Conservation (phyloP, 2,888 invertebrate genomes). For the Acronicta aceris region DNA sequence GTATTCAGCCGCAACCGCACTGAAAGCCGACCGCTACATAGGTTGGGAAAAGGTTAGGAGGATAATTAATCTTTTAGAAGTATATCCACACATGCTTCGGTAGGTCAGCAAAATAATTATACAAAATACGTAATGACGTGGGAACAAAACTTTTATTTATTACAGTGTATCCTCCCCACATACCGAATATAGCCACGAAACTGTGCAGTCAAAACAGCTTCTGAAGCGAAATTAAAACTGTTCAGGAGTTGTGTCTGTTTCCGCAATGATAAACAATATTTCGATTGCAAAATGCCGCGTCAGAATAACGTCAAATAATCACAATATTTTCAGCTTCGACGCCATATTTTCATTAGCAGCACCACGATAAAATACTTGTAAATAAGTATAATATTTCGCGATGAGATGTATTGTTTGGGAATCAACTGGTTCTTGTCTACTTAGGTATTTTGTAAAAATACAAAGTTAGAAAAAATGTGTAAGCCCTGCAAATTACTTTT, state of each 20-base stretch:
- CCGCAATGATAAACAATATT: constrained; percentile 61
- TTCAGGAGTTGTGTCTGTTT: constrained; percentile 61
- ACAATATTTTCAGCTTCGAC: constrained; percentile 48
- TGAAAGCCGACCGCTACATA: too few relatives aligned
- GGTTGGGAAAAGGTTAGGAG: too few relatives aligned
- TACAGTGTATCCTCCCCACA: too few relatives aligned
- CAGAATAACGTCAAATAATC: constrained; percentile 53
- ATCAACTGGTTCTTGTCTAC: constrained; percentile 6
- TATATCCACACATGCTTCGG: too few relatives aligned
- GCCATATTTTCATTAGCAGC: constrained; percentile 48
- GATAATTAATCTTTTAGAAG: too few relatives aligned
- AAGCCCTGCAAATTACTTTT: constrained; percentile 33
- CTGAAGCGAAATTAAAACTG: constrained; percentile 66
- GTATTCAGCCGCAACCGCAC: too few relatives aligned
- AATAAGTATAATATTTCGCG: constrained; percentile 27
- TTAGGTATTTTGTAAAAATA: constrained; percentile 14
- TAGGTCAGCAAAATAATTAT: too few relatives aligned
- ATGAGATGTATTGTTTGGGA: constrained; percentile 31
- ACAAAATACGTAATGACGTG: too few relatives aligned
- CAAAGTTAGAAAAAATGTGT: constrained; percentile 24
- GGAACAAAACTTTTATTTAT: too few relatives aligned
- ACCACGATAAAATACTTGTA: constrained; percentile 38
- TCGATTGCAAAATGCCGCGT: constrained; percentile 53
- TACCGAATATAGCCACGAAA: constrained; percentile 19
- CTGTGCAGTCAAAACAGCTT: constrained; percentile 54